A percentile compares a stretch with the other conserved stretches of the same genome.
Evolutionary conservation across 2,888 invertebrate species (phyloP).

Genomic region (Hybos culiciformis): DNA sequence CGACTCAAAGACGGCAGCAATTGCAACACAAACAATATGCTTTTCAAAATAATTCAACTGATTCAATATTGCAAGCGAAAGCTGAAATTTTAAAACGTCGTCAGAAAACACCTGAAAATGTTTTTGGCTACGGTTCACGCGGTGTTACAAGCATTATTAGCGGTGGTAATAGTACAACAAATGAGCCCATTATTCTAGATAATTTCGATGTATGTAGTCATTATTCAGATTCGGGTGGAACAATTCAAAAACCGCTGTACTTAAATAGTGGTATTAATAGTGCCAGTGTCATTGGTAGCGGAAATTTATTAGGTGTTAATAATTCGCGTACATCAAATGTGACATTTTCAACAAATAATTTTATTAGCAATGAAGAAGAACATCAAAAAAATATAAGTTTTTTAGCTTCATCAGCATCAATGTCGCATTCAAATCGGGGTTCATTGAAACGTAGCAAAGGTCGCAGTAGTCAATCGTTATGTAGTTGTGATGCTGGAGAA

Average conservation of each 20-base stretch:
- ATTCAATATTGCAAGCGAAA: constrained; percentile 8
- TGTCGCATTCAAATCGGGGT: constrained; percentile 22
- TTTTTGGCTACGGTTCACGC: not conserved
- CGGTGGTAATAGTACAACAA: constrained; percentile 10
- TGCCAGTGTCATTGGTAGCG: not conserved
- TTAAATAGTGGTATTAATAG: not conserved
- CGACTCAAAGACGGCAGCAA: constrained; percentile 4
- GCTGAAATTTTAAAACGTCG: not conserved
- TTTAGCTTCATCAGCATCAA: constrained; percentile 6
- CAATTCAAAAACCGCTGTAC: not conserved
- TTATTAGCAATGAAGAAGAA: constrained; percentile 2
- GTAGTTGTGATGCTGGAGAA: constrained; percentile 34
- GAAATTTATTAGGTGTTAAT: not conserved
- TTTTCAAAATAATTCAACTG: constrained; percentile 9
- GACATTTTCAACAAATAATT: constrained; percentile 27
- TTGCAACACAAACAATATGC: constrained; percentile 9
- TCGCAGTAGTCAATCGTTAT: constrained; percentile 34
- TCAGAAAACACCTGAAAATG: not conserved
- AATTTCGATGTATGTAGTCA: constrained; percentile 24
- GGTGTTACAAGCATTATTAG: not conserved
- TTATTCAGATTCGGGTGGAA: constrained; percentile 21
- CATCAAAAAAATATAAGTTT: not conserved
- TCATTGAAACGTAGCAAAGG: constrained; percentile 31
- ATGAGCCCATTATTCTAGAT: no score
- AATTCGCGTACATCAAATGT: constrained; percentile 21